Evolutionary conservation across 2,113 vertebrate species (phyloP), one percentile per base, ranked within the genome.

Genomic region (Calonectris borealis): DNA sequence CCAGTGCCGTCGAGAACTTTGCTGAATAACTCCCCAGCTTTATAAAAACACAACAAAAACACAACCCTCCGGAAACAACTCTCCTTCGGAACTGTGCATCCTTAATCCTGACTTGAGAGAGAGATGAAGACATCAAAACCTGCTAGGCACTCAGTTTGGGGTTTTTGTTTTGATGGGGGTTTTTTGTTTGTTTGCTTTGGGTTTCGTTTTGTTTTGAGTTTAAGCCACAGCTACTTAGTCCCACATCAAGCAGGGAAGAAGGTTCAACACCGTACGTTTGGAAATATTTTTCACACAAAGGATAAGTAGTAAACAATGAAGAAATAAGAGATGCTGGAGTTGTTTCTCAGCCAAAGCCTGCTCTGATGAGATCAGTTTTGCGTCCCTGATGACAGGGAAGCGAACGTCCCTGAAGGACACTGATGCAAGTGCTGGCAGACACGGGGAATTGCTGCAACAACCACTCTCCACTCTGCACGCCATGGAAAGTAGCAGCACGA

Each of bases 311-410:
- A 70, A 94, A 87, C 18, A 40, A 42, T 12, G 17, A 51, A 76
- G 55, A 75, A 88, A 46, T 18, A 58, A 34, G 77, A 91, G 62
- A 77, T 71, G 73, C 88, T n/a, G 36, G 68, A 90, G 62, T 12
- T 38, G 57, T 38, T 84, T 29, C 58, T 31, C 27, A 86, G 49
- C 55, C 60, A 52, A 65, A 93, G 62, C 44, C 76, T 54, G 48
- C 72, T 91, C 92, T 31, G 55, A 70, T 65, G 76, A 95, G 84
- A 81, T 94, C 71, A 83, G 81, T 48, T 87, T 26, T 80, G 82
- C 6, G 6, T 76, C 77, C 80, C 78, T 34, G 25, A 51, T 58
- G 84, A 60, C 61, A 82, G 34, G 57, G 81, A 48, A 88, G 61
- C 1, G 4, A 86, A 65, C 36, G 61, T 66, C 79, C 82, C 90